These are phyloP conservation scores for Ciconia nigra DNA, from an alignment of 2,797 vertebrate species.

Conservation along the genomic window DNA sequence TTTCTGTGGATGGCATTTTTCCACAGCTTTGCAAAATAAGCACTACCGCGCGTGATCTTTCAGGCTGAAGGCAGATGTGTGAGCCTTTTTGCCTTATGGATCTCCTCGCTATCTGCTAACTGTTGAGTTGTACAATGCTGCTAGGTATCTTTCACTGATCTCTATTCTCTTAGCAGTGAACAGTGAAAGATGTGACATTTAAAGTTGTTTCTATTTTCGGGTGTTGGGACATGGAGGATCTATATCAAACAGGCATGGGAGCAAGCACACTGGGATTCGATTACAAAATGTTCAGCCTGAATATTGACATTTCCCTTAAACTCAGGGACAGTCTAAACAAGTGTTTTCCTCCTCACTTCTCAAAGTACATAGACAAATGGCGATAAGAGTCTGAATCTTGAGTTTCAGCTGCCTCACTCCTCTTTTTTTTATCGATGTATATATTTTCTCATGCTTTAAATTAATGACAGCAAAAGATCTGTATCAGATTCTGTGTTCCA, in stretches of 20 bases:
- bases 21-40: not conserved
- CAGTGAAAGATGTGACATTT: constrained; percentile 27
- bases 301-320: constrained; percentile 8
- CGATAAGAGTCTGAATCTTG: not conserved
- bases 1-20: not conserved
- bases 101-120: not conserved
- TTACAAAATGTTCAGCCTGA: not conserved
- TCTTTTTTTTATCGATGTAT: not conserved
- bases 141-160: not conserved
- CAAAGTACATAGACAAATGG: not conserved
- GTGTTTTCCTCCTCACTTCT: not conserved
- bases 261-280: not conserved
- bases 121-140: not conserved
- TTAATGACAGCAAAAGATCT: not conserved
- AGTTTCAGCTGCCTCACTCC: not conserved
- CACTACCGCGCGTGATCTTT: fast-evolving
- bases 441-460: not conserved
- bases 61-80: not conserved
- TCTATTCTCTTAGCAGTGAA: not conserved
- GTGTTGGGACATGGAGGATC: not conserved
- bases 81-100: not conserved
- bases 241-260: not conserved
- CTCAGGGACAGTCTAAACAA: not conserved
- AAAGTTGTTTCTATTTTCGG: constrained; percentile 47
- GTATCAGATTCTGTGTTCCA: not conserved